Conservation (phyloP, 2,888 invertebrate species). For the Dexiosoma caninum region DNA sequence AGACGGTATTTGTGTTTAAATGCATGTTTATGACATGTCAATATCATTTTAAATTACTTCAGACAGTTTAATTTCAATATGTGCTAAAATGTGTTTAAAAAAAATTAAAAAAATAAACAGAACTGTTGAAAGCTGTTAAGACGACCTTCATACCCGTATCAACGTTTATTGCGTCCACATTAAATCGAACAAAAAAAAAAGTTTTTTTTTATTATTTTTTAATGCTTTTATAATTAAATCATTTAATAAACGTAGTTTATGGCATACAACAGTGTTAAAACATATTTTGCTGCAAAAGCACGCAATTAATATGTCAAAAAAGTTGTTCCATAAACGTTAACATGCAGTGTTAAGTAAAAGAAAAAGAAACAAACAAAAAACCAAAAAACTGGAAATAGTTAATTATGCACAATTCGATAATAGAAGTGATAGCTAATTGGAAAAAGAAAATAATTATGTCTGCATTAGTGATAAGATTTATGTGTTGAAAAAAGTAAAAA, state of each 20-base stretch:
- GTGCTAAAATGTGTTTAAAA: conserved; percentile 50
- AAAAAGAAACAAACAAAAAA: no score
- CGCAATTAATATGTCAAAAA: conserved; percentile 32
- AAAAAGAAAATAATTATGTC: no score
- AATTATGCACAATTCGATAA: no score
- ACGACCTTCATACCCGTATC: conserved; percentile 41
- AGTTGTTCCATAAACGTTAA: not conserved
- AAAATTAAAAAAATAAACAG: no score
- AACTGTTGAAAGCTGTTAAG: conserved; percentile 56
- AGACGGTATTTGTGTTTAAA: not conserved
- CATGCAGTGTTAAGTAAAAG: no score
- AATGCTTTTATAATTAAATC: conserved; percentile 39
- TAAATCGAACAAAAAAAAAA: not conserved
- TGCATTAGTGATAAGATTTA: no score
- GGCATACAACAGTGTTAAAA: not conserved
- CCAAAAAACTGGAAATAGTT: no score
- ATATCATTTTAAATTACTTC: conserved; percentile 55
- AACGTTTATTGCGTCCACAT: not conserved
- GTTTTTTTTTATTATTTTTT: conserved; percentile 11
- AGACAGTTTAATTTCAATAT: conserved; percentile 46
- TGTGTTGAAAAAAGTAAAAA: no score
- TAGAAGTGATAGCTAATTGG: no score
- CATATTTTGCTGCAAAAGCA: not conserved
- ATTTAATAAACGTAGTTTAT: conserved; percentile 35
- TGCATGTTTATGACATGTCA: conserved; percentile 46